A percentile compares a stretch with the other conserved stretches of the same genome.
Conservation (phyloP, 2,888 invertebrate genomes). For the Poecilobothrus nobilitatus region DNA sequence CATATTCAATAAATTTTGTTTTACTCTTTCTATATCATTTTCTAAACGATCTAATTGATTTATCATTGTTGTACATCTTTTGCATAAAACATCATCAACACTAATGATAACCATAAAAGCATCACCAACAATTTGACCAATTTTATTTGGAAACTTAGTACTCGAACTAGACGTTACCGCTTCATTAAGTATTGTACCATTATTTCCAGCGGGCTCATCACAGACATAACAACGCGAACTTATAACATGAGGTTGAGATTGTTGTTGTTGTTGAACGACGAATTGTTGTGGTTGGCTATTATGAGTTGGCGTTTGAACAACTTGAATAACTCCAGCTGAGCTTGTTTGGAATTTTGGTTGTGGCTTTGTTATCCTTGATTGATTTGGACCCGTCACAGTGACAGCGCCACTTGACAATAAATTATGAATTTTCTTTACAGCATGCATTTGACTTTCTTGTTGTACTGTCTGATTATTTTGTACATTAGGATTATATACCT, state of each 20-base stretch:
- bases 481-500: background rate
- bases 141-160: constrained; percentile 46
- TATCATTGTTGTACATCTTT: constrained; percentile 43
- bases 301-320: constrained; percentile 18
- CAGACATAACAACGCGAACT: constrained; percentile 40
- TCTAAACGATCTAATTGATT: constrained; percentile 46
- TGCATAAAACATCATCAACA: constrained; percentile 44
- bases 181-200: constrained; percentile 37
- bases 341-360: constrained; percentile 30
- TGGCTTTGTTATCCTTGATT: constrained; percentile 39
- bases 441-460: constrained; percentile 27
- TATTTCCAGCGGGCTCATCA: constrained; percentile 38
- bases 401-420: constrained; percentile 43
- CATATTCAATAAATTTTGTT: constrained; percentile 39
- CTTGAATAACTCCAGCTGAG: constrained; percentile 22
- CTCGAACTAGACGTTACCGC: constrained; percentile 42
- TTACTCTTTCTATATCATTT: constrained; percentile 43
- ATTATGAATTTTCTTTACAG: constrained; percentile 44
- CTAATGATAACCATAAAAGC: constrained; percentile 46
- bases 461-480: constrained; percentile 11
- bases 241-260: background rate
- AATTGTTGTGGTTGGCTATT: constrained; percentile 18
- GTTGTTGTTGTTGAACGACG: constrained; percentile 21
- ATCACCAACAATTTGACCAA: constrained; percentile 46
- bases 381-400: constrained; percentile 42